Percentiles rank a stretch among this genome's conserved stretches.
These are phyloP conservation scores for Dromiciops gliroides DNA, from an alignment of 2,113 vertebrate genomes.

Conservation along the genomic window DNA sequence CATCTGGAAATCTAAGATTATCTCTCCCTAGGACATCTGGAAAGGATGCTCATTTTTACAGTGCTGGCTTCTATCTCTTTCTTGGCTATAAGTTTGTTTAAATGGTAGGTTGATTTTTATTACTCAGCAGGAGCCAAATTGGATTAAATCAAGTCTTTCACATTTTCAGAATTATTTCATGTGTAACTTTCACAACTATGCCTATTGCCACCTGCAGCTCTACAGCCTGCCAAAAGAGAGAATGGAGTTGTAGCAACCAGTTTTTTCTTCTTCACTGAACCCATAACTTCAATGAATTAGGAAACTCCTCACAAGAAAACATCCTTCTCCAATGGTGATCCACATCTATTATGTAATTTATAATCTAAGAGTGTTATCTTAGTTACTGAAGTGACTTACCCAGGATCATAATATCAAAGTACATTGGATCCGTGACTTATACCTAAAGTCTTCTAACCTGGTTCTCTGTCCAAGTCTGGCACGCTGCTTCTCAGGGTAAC, in stretches of 20 bases:
- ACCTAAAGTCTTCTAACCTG: neutral
- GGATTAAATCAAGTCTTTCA: neutral
- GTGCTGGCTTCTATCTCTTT: neutral
- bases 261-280: neutral
- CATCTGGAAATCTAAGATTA: neutral
- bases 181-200: neutral
- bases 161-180: neutral
- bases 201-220: neutral
- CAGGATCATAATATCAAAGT: neutral
- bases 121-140: neutral
- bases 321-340: neutral
- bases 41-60: neutral
- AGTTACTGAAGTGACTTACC: neutral
- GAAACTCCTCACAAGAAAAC: neutral
- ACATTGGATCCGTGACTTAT: neutral
- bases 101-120: neutral
- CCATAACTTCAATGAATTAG: neutral
- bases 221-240: neutral
- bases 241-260: neutral
- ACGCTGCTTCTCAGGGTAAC: neutral
- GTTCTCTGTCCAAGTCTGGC: neutral
- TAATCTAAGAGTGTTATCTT: neutral
- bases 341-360: neutral
- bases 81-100: neutral
- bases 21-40: neutral